Conservation (phyloP, 2,113 vertebrate species). For the Cranoglanis bouderius region DNA sequence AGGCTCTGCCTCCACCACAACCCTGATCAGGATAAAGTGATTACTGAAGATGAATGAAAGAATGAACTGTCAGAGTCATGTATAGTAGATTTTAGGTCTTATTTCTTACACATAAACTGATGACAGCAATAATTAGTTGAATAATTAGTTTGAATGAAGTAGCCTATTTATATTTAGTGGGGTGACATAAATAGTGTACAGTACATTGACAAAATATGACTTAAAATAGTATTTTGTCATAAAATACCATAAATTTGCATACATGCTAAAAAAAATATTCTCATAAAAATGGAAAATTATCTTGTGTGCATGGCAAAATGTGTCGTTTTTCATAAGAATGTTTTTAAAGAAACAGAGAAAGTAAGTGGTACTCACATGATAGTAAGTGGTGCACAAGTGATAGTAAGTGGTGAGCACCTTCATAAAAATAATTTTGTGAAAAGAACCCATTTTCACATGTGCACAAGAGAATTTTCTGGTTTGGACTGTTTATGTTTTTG, state of each 20-base stretch:
- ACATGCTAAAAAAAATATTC: background rate
- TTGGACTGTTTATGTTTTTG: background rate
- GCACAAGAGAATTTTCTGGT: background rate
- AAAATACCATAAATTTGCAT: background rate
- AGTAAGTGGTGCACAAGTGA: no score
- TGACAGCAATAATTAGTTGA: background rate
- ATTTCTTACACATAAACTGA: background rate
- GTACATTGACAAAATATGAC: background rate
- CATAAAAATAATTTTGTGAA: background rate
- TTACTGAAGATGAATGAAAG: no score
- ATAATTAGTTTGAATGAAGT: background rate
- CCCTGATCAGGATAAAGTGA: no score
- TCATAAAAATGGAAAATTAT: background rate
- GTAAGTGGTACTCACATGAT: background rate
- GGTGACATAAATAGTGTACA: background rate
- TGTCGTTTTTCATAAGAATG: background rate
- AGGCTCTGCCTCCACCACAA: background rate
- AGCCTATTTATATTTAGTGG: background rate
- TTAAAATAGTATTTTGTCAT: background rate
- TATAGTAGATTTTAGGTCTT: background rate
- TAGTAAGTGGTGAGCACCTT: background rate
- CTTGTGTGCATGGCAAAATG: background rate
- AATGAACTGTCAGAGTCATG: no score
- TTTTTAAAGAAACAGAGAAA: background rate
- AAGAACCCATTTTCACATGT: background rate